These are phyloP conservation scores for Grammomys dolichurus DNA, from an alignment of 2,113 vertebrate species.

Conservation along the genomic window DNA sequence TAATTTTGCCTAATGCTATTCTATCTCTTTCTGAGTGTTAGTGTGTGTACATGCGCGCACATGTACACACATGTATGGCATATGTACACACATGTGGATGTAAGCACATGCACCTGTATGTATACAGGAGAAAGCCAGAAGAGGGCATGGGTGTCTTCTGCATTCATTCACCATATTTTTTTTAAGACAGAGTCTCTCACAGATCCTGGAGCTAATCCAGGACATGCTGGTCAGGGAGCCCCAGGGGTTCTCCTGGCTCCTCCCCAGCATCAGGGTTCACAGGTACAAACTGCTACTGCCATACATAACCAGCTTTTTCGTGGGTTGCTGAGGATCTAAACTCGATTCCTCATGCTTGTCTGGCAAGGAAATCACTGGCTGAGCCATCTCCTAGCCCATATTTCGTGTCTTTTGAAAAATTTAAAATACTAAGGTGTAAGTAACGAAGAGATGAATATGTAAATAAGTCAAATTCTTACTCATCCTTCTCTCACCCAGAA, in stretches of 20 bases:
- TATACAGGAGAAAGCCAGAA: background rate
- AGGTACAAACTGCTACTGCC: background rate
- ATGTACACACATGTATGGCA: no score
- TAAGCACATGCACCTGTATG: no score
- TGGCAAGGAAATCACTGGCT: background rate
- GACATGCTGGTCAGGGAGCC: background rate
- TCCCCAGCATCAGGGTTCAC: background rate
- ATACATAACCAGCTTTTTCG: background rate
- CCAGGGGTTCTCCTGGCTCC: background rate
- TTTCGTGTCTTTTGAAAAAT: background rate
- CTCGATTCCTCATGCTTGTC: background rate
- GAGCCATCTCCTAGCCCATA: background rate
- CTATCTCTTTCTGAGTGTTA: background rate
- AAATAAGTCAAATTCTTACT: slow-evolving; percentile 4
- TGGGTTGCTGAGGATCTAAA: background rate
- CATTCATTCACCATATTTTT: background rate
- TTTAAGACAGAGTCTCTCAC: background rate
- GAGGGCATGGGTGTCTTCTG: background rate
- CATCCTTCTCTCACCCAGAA: slow-evolving; percentile 87
- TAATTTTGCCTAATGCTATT: no score
- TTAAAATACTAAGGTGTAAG: background rate
- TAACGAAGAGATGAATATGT: background rate
- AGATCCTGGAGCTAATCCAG: background rate
- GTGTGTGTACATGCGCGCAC: no score
- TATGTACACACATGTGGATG: background rate